Evolutionary conservation across 2,888 invertebrate species (phyloP).

Genomic region (Sarcophaga subvicina): DNA sequence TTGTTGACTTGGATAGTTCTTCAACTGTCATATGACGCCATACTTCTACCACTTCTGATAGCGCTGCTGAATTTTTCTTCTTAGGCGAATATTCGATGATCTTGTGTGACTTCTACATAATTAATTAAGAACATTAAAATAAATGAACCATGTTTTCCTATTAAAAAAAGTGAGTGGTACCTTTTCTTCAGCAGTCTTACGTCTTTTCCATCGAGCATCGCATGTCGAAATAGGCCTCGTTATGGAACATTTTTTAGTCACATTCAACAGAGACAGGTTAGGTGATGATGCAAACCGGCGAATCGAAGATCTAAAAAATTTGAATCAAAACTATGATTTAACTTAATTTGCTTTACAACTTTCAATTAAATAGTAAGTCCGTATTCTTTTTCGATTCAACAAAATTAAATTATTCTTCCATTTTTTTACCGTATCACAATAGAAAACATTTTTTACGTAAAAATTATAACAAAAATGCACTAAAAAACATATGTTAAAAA

Average conservation of each 20-base stretch:
- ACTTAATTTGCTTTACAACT: neutral
- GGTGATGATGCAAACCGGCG: conserved; percentile 32
- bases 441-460: conserved; percentile 66
- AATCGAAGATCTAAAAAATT: conserved; percentile 32
- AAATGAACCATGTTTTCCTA: neutral
- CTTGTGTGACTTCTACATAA: conserved; percentile 82
- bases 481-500: neutral
- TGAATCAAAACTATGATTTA: neutral
- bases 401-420: neutral
- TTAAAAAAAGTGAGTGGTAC: conserved; percentile 78
- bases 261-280: conserved; percentile 24
- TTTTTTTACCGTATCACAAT: conserved; percentile 51
- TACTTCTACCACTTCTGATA: conserved; percentile 84
- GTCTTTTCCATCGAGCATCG: conserved; percentile 83
- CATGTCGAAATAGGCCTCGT: conserved; percentile 75
- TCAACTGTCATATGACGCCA: conserved; percentile 92
- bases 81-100: conserved; percentile 84
- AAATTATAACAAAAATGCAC: neutral
- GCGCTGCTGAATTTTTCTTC: conserved; percentile 73
- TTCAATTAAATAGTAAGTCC: no score
- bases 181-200: conserved; percentile 85
- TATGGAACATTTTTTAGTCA: conserved; percentile 16
- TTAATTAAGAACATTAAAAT: neutral
- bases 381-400: no score
- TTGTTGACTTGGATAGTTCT: conserved; percentile 87